phyloP scores from a whole-genome alignment of 2,888 invertebrate genomes.

The Heliconius hortense region DNA sequence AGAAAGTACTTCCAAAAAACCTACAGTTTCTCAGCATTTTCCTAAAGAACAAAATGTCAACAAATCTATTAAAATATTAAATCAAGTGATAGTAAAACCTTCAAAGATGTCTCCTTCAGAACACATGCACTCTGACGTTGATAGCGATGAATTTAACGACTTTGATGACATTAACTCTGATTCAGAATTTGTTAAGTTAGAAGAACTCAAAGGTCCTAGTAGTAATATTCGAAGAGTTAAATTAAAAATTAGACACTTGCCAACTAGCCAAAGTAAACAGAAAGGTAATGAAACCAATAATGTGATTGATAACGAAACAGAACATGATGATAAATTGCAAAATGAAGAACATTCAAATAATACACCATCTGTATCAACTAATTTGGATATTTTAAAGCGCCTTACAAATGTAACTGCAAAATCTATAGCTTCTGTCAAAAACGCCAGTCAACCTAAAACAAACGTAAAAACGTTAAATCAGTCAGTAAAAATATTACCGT shows the following conservation, averaged over 20 bases:
- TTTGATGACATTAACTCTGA: constrained; percentile 32
- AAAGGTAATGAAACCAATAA: constrained; percentile 15
- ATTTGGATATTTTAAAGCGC: constrained; percentile 58
- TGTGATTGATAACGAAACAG: constrained; percentile 12
- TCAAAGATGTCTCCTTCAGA: constrained; percentile 43
- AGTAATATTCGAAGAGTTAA: constrained; percentile 28
- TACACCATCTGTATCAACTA: constrained; percentile 40
- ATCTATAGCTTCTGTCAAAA: constrained; percentile 48
- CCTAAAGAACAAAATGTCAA: constrained; percentile 36
- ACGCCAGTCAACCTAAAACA: constrained; percentile 24
- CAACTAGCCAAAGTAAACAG: constrained; percentile 6
- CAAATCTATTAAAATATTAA: constrained; percentile 51
- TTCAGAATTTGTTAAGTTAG: constrained; percentile 30
- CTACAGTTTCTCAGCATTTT: constrained; percentile 24
- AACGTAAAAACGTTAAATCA: constrained; percentile 22
- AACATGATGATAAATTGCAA: constrained; percentile 25
- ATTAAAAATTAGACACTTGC: constrained; percentile 29
- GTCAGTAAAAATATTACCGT: constrained; percentile 45
- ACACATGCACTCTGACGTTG: constrained; percentile 32
- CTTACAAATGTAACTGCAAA: constrained; percentile 63
- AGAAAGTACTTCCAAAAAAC: not conserved
- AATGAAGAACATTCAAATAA: constrained; percentile 43
- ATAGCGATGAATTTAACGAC: constrained; percentile 41
- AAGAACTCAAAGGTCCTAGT: constrained; percentile 31
- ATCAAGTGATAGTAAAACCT: constrained; percentile 57